phyloP scores from a whole-genome alignment of 2,797 vertebrate species.

The Sparidentex hasta region DNA sequence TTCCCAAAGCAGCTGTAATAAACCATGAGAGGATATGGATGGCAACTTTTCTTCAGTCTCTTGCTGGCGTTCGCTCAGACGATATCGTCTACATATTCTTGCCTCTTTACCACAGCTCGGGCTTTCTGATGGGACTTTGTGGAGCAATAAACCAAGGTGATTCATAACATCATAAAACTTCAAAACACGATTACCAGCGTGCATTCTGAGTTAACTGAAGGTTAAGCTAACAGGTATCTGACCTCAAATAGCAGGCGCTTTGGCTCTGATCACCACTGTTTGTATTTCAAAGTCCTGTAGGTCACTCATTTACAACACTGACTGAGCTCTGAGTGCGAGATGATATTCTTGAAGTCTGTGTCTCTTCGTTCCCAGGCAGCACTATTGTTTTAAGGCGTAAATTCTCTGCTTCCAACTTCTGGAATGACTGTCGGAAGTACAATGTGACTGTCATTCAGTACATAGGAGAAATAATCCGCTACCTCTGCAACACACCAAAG shows the following conservation, averaged over 20 bases:
- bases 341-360: slow-evolving; percentile 20
- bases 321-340: neutral
- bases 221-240: slow-evolving; percentile 30
- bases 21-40: slow-evolving; percentile 83
- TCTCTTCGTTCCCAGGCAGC: slow-evolving; percentile 79
- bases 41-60: slow-evolving; percentile 41
- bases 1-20: slow-evolving; percentile 91
- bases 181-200: neutral
- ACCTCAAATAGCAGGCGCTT: slow-evolving; percentile 19
- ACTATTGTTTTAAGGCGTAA: slow-evolving; percentile 88
- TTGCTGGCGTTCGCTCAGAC: slow-evolving; percentile 71
- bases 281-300: slow-evolving; percentile 52
- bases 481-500: slow-evolving; percentile 89
- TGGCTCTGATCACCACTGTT: slow-evolving; percentile 10
- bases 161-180: neutral
- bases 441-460: slow-evolving; percentile 92
- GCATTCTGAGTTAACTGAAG: slow-evolving; percentile 17
- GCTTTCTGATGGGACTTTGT: slow-evolving; percentile 86
- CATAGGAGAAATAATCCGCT: slow-evolving; percentile 92
- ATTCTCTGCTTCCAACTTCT: slow-evolving; percentile 92
- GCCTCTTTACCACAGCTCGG: slow-evolving; percentile 91
- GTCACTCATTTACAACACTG: neutral
- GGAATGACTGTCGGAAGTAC: slow-evolving; percentile 92
- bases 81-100: slow-evolving; percentile 87
- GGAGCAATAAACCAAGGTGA: slow-evolving; percentile 87